Conservation (phyloP, 92 coral and sea anemone genomes). For the Porites cylindrica region DNA sequence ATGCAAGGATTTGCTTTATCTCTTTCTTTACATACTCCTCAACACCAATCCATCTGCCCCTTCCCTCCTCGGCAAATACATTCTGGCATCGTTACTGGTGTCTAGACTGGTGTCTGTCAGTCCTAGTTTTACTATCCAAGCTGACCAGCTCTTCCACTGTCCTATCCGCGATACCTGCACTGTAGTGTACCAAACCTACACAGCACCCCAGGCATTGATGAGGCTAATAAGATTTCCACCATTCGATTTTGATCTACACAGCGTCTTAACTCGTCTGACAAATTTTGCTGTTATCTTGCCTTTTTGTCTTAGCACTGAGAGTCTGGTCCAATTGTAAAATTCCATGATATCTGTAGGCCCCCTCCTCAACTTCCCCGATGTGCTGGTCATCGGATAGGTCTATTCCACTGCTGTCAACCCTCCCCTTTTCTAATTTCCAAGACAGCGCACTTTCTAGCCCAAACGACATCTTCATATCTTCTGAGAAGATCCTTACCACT, state of each 20-base stretch:
- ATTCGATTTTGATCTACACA: background rate
- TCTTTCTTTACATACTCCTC: constrained; percentile 30
- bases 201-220: constrained; percentile 24
- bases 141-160: too few relatives aligned
- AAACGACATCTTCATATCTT: too few relatives aligned
- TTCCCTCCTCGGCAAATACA: background rate
- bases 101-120: too few relatives aligned
- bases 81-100: too few relatives aligned
- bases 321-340: constrained; percentile 41
- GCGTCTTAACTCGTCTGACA: constrained; percentile 43
- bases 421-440: constrained; percentile 35
- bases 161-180: background rate
- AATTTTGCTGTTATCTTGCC: constrained; percentile 32
- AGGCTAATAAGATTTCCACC: constrained; percentile 33
- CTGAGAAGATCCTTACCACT: too few relatives aligned
- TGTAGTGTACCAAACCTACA: constrained; percentile 23
- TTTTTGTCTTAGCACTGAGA: constrained; percentile 32
- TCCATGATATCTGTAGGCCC: constrained; percentile 42
- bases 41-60: constrained; percentile 42
- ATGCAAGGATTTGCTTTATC: constrained; percentile 2
- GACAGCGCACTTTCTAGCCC: background rate
- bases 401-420: constrained; percentile 44
- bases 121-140: too few relatives aligned
- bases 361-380: constrained; percentile 6
- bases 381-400: constrained; percentile 18